Conservation (phyloP, 2,888 invertebrate species). For the Anoncus sp. region DNA sequence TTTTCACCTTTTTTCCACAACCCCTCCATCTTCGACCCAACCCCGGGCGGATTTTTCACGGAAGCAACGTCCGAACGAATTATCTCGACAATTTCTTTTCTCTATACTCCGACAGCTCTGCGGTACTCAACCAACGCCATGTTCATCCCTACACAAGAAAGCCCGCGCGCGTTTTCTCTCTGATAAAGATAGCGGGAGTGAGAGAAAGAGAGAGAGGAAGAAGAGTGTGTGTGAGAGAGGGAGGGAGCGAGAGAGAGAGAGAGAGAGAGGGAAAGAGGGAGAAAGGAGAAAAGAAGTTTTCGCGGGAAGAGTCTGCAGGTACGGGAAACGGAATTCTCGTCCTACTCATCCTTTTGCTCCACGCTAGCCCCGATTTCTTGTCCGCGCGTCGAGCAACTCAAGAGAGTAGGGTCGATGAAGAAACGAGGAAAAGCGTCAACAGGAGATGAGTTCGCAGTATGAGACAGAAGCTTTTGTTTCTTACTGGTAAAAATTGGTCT, state of each 20-base stretch:
- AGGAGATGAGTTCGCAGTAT: conserved; percentile 29
- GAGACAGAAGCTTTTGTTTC: conserved; percentile 25
- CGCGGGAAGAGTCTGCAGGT: conserved; percentile 32
- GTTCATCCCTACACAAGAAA: conserved; percentile 35
- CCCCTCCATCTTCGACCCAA: conserved; percentile 5
- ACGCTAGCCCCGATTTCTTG: conserved; percentile 26
- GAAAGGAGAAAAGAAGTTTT: conserved; percentile 25
- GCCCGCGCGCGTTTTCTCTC: conserved; percentile 9
- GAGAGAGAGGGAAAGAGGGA: not conserved
- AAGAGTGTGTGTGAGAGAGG: not conserved
- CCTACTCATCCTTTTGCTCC: conserved; percentile 27
- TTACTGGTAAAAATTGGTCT: conserved; percentile 18
- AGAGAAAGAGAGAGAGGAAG: not conserved
- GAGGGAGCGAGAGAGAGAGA: not conserved
- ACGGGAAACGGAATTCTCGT: conserved; percentile 27
- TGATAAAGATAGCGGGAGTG: not conserved
- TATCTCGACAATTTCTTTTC: conserved; percentile 59
- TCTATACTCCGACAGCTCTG: conserved; percentile 28
- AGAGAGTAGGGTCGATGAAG: conserved; percentile 39
- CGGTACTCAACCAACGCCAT: conserved; percentile 27
- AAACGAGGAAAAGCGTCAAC: conserved; percentile 46
- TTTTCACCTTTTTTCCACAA: conserved; percentile 30
- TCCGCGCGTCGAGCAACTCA: conserved; percentile 23
- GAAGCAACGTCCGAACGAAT: conserved; percentile 61
- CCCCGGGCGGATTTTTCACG: conserved; percentile 47